These are phyloP conservation scores for Rhabdornis inornatus DNA, from an alignment of 2,113 vertebrate genomes.

Conservation along the genomic window DNA sequence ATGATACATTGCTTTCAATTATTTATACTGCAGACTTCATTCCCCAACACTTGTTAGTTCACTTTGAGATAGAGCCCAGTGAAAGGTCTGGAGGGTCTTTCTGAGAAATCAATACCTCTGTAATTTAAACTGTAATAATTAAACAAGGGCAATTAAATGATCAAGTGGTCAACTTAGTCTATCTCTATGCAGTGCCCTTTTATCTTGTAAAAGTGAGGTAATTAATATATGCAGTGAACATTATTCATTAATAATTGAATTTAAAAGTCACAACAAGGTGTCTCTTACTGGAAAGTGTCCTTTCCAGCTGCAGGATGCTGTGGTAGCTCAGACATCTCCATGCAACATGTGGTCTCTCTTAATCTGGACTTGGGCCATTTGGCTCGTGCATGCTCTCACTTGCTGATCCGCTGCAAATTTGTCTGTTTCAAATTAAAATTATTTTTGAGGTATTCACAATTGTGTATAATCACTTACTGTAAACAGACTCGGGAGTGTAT, in stretches of 20 bases:
- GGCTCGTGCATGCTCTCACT: neutral
- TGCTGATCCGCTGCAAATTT: neutral
- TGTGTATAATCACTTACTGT: rapidly evolving
- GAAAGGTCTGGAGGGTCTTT: neutral
- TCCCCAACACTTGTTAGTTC: neutral
- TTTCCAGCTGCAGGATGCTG: neutral
- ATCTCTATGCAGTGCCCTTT: neutral
- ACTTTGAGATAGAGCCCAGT: neutral
- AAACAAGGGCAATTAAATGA: slow-evolving; percentile 25
- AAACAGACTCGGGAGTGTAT: rapidly evolving
- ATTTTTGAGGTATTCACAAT: neutral
- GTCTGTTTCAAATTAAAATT: neutral
- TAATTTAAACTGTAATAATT: slow-evolving; percentile 16
- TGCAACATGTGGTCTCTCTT: neutral
- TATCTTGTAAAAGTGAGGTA: neutral
- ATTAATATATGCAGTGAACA: neutral
- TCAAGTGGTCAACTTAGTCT: neutral
- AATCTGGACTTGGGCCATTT: neutral
- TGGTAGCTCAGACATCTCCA: neutral
- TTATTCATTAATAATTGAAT: no score
- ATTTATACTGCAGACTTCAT: neutral
- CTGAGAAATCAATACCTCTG: slow-evolving; percentile 20
- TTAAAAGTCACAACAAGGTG: slow-evolving; percentile 2
- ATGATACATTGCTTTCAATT: neutral
- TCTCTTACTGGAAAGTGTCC: neutral